Evolutionary conservation across 2,113 vertebrate genomes (phyloP), one percentile per base, ranked within the genome.

Genomic region (Ranitomeya imitator): DNA sequence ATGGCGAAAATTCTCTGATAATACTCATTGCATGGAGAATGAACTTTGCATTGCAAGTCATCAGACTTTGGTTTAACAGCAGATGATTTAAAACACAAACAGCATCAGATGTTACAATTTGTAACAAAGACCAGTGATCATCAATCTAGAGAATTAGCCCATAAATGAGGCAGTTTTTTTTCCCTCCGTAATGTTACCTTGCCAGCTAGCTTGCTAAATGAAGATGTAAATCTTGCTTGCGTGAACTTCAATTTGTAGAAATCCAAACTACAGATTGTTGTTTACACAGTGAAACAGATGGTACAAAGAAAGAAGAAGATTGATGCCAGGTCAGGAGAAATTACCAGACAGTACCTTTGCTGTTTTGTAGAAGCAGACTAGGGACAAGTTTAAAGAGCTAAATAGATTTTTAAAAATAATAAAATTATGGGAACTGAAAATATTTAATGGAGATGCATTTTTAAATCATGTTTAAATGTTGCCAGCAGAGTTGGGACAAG

Each of bases 211-310:
- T 74, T 37, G 26, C 16, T 8, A 37, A 7, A 74, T 31, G 15
- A 71, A 45, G 45, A 74, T 45, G 16, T 74, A 74, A 74, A 45
- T 45, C 31, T 74, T 74, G 14, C 71, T 45, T 74, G 71, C 45
- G 31, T 73, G 23, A 13, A 37, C 69, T 74, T 74, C 14, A 45
- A 74, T 74, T 74, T 45, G 31, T 74, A 18, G 31, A 16, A 74
- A 45, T 74, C 31, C 71, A 74, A 74, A 45, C 71, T 74, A 15
- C 15, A 74, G 71, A 45, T 74, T 74, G 71, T 45, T 74, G 31
- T 74, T 45, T 74, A 74, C 16, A 45, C 31, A 74, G 71, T 74
- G 31, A 74, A 74, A 74, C 71, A 74, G 71, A 74, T 74, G 71
- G 71, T 45, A 18, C 71, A 74, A 74, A 45, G 71, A 71, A 31